Base-by-base conservation (phyloP, 2,797 vertebrate species). In the Margarornis squamiger region DNA sequence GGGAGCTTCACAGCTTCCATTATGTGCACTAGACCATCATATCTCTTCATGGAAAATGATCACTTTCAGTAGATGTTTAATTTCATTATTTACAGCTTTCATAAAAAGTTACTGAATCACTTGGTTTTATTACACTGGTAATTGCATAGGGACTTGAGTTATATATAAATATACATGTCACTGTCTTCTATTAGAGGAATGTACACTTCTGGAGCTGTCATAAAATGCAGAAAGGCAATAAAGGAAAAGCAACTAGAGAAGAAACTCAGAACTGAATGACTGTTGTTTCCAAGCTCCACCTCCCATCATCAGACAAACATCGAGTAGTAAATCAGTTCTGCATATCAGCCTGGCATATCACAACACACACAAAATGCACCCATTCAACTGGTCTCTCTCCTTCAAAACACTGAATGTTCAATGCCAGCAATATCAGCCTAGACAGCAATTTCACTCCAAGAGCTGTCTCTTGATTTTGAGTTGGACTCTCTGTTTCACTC, bases 391-490 rank as follows among this genome's bases (percentile, higher is more conserved):
- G 7, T 68, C 51, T 21, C 62, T 76, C 68, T 88, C 29, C 79
- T 83, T 67, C 54, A 72, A 66, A 92, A 86, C 29, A 43, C 43
- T 71, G 23, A 93, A 30, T 81, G 72, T 72, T 83, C 75, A 82
- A 67, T 11, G 22, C 38, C 63, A 88, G 38, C 29, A 74, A 12
- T 54, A 81, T 62, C 88, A 92, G 21, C 51, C 54, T 32, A 78
- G 62, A 48, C 4, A 75, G 68, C 54, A 65, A 18, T 59, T 65
- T 65, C 55, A 65, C 24, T 59, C 30, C 27, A n/a, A 67, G 32
- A 88, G 23, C 19, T 14, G 2, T 32, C 23, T 51, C 51, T 76
- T 17, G 12, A 7, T 54, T 88, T 71, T 61, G 49, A 78, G 43
- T 32, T 61, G 20, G 49, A 34, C 3, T 6, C 19, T 62, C 51